phyloP scores from a whole-genome alignment of 2,113 vertebrate species.

The Bufo bufo region DNA sequence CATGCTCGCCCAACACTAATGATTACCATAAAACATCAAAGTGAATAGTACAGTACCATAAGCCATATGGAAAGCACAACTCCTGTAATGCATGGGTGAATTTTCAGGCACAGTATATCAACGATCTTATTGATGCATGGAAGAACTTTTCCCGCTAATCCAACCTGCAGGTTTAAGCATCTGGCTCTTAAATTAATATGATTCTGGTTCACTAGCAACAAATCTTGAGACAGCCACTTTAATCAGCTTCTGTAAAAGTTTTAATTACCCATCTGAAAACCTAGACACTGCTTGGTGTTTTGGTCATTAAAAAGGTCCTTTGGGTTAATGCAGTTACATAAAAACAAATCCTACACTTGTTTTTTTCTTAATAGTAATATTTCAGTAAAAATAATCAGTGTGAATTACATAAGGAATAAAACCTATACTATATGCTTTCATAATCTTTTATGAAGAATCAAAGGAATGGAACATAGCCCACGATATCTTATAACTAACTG shows the following conservation, averaged over 20 bases:
- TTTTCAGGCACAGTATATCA: not conserved
- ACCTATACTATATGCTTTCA: not conserved
- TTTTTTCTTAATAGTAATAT: not conserved
- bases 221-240: constrained; percentile 19
- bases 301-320: constrained; percentile 12
- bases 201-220: constrained; percentile 32
- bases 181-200: constrained; percentile 9
- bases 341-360: not conserved
- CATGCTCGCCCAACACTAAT: too few species aligned
- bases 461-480: not conserved
- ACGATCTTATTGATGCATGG: constrained; percentile 15
- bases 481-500: not conserved
- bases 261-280: constrained; percentile 14
- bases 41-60: not conserved
- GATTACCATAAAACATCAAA: not conserved
- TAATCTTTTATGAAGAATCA: not conserved
- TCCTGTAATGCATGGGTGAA: not conserved
- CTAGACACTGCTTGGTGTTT: not conserved
- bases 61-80: not conserved
- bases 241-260: constrained; percentile 4
- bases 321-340: not conserved
- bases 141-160: constrained; percentile 19
- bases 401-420: not conserved
- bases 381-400: not conserved
- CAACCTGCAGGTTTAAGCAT: constrained; percentile 25